Evolutionary conservation across 2,797 vertebrate genomes (phyloP).

Genomic region (Heteromormyrus szaboi): DNA sequence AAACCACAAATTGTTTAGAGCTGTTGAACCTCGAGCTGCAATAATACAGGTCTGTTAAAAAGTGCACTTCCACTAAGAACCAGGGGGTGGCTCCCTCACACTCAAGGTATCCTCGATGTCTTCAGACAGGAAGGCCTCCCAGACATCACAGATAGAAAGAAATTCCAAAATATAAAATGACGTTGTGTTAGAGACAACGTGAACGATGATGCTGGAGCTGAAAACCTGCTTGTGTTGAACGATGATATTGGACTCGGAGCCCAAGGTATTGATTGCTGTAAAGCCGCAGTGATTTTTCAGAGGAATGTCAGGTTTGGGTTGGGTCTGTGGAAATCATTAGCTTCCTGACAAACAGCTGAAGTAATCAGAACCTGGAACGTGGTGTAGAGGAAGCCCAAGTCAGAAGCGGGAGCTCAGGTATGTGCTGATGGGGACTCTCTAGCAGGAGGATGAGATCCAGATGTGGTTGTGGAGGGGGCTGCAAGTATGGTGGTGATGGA

Average conservation of each 20-base stretch:
- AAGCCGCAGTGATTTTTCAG: background rate
- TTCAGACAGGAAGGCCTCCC: background rate
- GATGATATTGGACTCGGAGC: background rate
- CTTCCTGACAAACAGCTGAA: slow-evolving; percentile 38
- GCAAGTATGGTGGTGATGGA: background rate
- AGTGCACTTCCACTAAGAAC: background rate
- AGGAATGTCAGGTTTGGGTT: slow-evolving; percentile 34
- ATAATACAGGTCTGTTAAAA: slow-evolving; percentile 22
- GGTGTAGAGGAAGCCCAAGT: slow-evolving; percentile 33
- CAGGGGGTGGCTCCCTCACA: background rate
- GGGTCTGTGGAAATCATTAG: slow-evolving; percentile 46
- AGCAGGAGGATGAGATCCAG: slow-evolving; percentile 49
- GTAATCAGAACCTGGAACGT: slow-evolving; percentile 38
- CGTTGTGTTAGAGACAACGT: background rate
- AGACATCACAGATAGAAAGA: background rate
- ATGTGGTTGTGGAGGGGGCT: slow-evolving; percentile 40
- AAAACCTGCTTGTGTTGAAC: background rate
- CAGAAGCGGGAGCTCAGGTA: slow-evolving; percentile 44
- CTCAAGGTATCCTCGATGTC: background rate
- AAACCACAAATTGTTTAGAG: slow-evolving; percentile 32
- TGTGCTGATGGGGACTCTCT: slow-evolving; percentile 44
- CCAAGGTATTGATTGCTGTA: background rate
- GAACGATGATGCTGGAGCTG: background rate
- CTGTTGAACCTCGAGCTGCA: slow-evolving; percentile 21
- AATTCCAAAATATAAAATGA: background rate